Conservation (phyloP, 1,140 invertebrate genomes). For the Zaprionus capensis region DNA sequence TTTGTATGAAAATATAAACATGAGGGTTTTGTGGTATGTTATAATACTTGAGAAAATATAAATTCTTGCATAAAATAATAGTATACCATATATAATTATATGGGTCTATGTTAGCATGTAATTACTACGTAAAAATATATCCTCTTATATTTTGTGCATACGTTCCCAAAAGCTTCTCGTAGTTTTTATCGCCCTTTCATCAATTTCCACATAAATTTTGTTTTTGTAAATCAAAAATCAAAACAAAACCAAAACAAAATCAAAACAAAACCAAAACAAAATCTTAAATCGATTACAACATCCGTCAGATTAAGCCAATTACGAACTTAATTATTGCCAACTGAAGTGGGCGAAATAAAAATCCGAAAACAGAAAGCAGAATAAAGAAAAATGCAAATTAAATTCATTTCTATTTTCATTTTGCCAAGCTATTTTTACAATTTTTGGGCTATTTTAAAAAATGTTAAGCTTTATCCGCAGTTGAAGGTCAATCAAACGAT, state of each 20-base stretch:
- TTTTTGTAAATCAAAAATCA: not conserved
- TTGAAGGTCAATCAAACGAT: slow-evolving; percentile 8
- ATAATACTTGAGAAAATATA: too few species aligned
- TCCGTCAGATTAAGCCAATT: slow-evolving; percentile 7
- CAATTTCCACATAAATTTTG: not conserved
- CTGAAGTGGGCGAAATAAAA: not conserved
- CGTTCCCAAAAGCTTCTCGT: too few species aligned
- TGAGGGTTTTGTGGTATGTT: too few species aligned
- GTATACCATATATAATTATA: too few species aligned
- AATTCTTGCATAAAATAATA: too few species aligned
- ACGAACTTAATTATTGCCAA: slow-evolving; percentile 10
- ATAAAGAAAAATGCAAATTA: not conserved
- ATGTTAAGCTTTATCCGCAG: slow-evolving; percentile 8
- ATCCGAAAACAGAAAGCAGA: not conserved
- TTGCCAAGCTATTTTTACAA: not conserved
- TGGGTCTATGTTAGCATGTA: too few species aligned
- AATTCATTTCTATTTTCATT: not conserved
- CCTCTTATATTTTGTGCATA: too few species aligned
- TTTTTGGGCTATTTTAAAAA: not conserved
- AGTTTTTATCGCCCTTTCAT: too few species aligned
- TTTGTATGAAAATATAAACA: too few species aligned
- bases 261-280: not conserved
- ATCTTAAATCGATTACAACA: slow-evolving; percentile 7
- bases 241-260: not conserved
- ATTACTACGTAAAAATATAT: too few species aligned